Conservation (phyloP, 2,797 vertebrate genomes). For the Helarctos malayanus region DNA sequence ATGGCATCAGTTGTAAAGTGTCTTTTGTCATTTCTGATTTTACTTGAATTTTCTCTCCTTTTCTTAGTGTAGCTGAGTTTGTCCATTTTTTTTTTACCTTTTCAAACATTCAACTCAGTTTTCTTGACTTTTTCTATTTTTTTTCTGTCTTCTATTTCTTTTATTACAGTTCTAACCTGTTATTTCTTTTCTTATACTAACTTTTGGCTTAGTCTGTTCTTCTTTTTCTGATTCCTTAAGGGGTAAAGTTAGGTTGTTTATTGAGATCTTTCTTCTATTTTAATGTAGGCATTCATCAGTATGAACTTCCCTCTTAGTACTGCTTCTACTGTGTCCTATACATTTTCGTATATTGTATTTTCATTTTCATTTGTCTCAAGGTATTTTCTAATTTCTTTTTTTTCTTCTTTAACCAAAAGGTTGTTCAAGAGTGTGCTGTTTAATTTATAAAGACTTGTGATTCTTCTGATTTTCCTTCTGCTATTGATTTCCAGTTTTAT, state of each 20-base stretch:
- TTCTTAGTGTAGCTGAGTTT: not conserved
- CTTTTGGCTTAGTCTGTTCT: not conserved
- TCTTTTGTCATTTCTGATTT: not conserved
- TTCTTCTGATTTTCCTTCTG: not conserved
- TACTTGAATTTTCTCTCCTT: not conserved
- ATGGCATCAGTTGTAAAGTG: not conserved
- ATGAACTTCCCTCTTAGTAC: not conserved
- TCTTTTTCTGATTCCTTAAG: not conserved
- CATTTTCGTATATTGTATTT: not conserved
- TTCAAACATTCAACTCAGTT: not conserved
- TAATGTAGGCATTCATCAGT: not conserved
- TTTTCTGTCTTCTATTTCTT: not conserved
- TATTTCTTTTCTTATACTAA: not conserved
- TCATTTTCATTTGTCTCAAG: not conserved
- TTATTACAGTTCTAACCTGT: not conserved
- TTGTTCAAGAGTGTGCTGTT: not conserved
- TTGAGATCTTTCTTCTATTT: not conserved
- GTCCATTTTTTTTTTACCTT: not conserved
- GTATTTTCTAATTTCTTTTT: not conserved
- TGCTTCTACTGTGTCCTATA: not conserved
- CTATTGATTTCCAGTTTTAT: not conserved
- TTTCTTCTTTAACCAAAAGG: not conserved
- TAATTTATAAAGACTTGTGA: not conserved
- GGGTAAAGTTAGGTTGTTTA: not conserved
- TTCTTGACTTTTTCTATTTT: not conserved